Percentiles rank a stretch among this genome's conserved stretches.
Evolutionary conservation across 2,797 vertebrate species (phyloP).

Genomic region (Dermochelys coriacea): DNA sequence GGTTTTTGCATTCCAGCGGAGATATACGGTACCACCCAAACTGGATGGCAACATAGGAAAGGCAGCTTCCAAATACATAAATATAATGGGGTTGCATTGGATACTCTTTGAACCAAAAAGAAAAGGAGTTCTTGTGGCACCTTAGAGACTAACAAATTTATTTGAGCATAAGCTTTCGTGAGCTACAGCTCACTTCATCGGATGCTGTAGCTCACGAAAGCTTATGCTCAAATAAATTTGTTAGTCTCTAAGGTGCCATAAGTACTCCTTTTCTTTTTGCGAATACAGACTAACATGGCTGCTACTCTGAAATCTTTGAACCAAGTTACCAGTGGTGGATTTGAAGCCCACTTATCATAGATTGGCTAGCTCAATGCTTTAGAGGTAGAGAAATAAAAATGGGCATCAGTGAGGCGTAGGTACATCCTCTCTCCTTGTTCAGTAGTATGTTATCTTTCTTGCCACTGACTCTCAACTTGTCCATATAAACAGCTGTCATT

Average conservation of each 20-base stretch:
- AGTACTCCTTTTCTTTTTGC: no score
- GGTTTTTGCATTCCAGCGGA: not conserved
- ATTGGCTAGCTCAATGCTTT: not conserved
- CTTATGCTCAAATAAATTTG: no score
- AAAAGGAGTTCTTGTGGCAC: no score
- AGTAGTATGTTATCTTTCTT: not conserved
- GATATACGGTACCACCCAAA: not conserved
- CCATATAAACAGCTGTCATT: not conserved
- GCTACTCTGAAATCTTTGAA: no score
- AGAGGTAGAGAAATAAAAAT: not conserved
- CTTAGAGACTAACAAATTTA: no score
- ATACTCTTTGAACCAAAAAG: not conserved
- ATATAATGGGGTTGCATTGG: fast-evolving
- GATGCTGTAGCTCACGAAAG: no score
- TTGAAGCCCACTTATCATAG: not conserved
- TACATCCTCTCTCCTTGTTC: not conserved
- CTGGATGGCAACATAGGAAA: not conserved
- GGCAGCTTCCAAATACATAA: not conserved
- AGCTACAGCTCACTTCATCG: no score
- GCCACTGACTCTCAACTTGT: not conserved
- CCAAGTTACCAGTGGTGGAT: not conserved
- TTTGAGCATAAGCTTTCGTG: no score
- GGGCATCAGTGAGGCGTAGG: not conserved
- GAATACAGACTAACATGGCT: no score
- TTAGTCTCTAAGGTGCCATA: no score